phyloP scores from a whole-genome alignment of 1,140 invertebrate genomes.

The Vanessa atalanta region DNA sequence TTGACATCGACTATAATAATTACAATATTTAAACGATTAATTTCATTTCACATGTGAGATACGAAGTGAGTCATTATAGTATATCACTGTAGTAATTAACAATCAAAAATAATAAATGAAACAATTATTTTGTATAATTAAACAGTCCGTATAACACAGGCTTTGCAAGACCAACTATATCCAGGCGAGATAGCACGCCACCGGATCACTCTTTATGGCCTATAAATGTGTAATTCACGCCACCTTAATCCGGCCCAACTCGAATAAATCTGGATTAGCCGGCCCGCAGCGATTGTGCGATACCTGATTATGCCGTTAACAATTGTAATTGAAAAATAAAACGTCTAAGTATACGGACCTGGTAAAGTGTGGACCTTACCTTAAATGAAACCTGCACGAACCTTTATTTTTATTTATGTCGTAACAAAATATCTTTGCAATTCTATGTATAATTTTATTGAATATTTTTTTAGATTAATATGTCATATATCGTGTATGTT shows the following conservation, averaged over 20 bases:
- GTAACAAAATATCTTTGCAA: background rate
- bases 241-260: slow-evolving; percentile 75
- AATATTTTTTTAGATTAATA: too few relatives aligned
- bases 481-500: too few relatives aligned
- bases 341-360: slow-evolving; percentile 36
- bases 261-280: slow-evolving; percentile 79
- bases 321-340: slow-evolving; percentile 79
- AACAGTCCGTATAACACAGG: slow-evolving; percentile 38
- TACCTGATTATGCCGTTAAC: slow-evolving; percentile 78
- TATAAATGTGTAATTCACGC: slow-evolving; percentile 80
- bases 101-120: too few relatives aligned
- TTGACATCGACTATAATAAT: too few relatives aligned
- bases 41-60: too few relatives aligned
- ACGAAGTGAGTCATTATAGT: too few relatives aligned
- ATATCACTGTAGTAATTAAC: too few relatives aligned
- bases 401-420: background rate
- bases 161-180: slow-evolving; percentile 66
- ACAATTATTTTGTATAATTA: slow-evolving; percentile 12
- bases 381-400: background rate
- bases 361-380: slow-evolving; percentile 11
- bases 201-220: slow-evolving; percentile 79
- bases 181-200: slow-evolving; percentile 63
- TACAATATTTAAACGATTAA: too few relatives aligned
- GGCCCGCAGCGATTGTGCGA: slow-evolving; percentile 67
- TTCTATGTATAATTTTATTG: background rate